Evolutionary conservation across 2,888 invertebrate species (phyloP).

Genomic region (Venustoraphidia nigricollis): DNA sequence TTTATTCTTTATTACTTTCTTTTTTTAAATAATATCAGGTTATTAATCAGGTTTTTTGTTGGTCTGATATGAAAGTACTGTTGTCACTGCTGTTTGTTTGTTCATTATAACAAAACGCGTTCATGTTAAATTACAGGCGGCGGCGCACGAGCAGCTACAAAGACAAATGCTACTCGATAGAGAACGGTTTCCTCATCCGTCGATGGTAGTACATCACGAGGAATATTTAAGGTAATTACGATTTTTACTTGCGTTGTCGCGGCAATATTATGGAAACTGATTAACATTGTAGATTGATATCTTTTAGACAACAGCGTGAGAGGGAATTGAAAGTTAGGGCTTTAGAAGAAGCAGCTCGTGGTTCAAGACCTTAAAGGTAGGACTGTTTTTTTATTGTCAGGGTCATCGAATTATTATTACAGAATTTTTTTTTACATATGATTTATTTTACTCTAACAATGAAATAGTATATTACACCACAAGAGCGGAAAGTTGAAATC

Average conservation of each 20-base stretch:
- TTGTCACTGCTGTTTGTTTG: background rate
- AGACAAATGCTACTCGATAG: constrained; percentile 72
- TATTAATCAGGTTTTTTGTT: no score
- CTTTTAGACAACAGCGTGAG: constrained; percentile 54
- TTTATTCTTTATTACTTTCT: no score
- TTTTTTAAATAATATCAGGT: no score
- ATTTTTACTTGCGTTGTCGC: background rate
- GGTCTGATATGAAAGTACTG: no score
- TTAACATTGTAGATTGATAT: constrained; percentile 1
- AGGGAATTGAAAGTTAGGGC: constrained; percentile 74
- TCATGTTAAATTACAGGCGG: constrained; percentile 34
- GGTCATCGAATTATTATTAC: no score
- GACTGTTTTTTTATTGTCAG: no score
- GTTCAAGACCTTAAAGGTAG: constrained; percentile 35
- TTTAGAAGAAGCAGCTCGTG: constrained; percentile 71
- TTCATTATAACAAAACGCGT: background rate
- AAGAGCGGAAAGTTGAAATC: no score
- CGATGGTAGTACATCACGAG: constrained; percentile 48
- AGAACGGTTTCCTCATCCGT: constrained; percentile 53
- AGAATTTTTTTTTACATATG: no score
- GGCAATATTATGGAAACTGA: no score
- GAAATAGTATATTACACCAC: no score
- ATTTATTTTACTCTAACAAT: no score
- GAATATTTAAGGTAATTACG: constrained; percentile 41
- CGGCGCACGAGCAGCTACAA: constrained; percentile 74